Evolutionary conservation across 2,888 invertebrate genomes (phyloP), one percentile per base, ranked within the genome.

Genomic region (Andrena hattorfiana): DNA sequence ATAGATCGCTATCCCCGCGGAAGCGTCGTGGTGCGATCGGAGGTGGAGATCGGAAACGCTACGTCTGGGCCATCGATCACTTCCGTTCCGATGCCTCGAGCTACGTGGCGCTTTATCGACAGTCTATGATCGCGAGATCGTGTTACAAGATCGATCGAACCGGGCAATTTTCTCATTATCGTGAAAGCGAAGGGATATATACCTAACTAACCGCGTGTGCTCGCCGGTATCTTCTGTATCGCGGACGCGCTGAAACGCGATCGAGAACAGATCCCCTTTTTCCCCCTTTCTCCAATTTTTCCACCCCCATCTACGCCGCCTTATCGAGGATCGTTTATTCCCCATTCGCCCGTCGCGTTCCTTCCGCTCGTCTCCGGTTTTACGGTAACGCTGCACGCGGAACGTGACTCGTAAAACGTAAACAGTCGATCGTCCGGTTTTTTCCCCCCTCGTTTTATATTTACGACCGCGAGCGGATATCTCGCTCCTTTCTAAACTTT

Each of bases 141-240:
- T 77, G 84, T 85, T 83, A 85, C 79, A 85, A 81, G 81, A 88
- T 87, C 88, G 85, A 76, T 85, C 85, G 81, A 68, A 78, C 60
- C 87, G 79, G 69, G 80, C 85, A 85, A 90, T 90, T 90, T 90
- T 86, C 90, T 90, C 87, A 89, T 90, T 90, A 90, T 88, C 87
- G 90, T 84, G 90, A 90, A 90, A 90, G 90, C 87, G 80, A 80
- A 54, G 56, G 56, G 86, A 79, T 16, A 42, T 42, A 42, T 42
- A 42, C 42, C 42, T 42, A 42, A 42, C 77, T 83, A 79, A 85
- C 48, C 54, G 4, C 16, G 16, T 60, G 77, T 54, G 71, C 63
- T 28, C 32, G 54, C 51, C 69, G 51, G 49, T 72, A 60, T 70
- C 62, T 59, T 35, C 23, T 23, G 60, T 42, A 6, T 67, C 66